Conservation (phyloP, 1,140 invertebrate species). For the Drosophila chauvacae region DNA sequence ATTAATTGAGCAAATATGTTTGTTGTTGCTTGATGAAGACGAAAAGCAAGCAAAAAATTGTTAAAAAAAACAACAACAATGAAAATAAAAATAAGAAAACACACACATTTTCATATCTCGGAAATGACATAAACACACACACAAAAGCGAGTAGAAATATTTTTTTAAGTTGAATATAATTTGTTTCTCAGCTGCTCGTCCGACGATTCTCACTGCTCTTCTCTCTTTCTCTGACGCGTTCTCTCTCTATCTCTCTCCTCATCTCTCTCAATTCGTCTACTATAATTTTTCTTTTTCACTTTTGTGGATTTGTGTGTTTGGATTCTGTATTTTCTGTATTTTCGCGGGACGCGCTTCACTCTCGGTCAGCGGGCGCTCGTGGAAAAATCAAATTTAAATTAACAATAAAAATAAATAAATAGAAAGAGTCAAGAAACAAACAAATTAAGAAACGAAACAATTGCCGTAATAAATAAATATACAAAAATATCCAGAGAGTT, state of each 20-base stretch:
- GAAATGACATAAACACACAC: constrained; percentile 73
- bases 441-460: background rate
- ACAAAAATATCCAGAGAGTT: background rate
- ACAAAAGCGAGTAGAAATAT: constrained; percentile 20
- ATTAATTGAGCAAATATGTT: constrained; percentile 64
- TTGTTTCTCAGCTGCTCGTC: constrained; percentile 60
- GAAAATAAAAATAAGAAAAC: constrained; percentile 25
- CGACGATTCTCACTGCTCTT: constrained; percentile 19
- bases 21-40: constrained; percentile 61
- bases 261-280: constrained; percentile 44
- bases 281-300: constrained; percentile 64
- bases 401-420: constrained; percentile 15
- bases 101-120: constrained; percentile 8
- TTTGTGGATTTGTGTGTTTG: constrained; percentile 58
- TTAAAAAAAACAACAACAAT: constrained; percentile 16
- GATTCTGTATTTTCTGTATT: constrained; percentile 71
- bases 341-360: constrained; percentile 79
- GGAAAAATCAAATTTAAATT: constrained; percentile 63
- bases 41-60: constrained; percentile 66
- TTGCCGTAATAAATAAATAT: background rate
- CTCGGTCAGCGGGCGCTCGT: constrained; percentile 68
- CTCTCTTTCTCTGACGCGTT: constrained; percentile 19
- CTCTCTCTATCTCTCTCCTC: background rate
- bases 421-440: background rate
- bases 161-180: constrained; percentile 78